Base-by-base conservation (phyloP, 2,113 vertebrate genomes). In the Melanocharis versteri region DNA sequence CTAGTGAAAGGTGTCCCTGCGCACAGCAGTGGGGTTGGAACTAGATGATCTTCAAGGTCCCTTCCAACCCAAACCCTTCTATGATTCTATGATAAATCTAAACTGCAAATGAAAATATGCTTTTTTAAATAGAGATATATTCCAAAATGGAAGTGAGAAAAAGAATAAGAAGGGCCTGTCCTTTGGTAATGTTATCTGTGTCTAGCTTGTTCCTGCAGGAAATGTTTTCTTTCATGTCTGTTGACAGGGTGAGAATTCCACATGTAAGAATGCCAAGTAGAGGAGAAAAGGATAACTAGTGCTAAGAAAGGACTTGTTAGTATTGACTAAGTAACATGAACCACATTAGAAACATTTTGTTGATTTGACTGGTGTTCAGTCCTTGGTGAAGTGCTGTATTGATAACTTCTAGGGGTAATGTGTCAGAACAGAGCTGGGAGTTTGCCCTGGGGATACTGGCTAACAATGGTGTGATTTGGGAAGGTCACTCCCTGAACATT, bases 381-480 rank as follows among this genome's bases (percentile, higher is more conserved):
- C 54, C 64, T 92, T 48, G 68, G 22, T 90, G 56, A 51, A 81
- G 51, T 60, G 76, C 47, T 94, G 87, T 79, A 75, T 40, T 77
- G 87, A 4, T 79, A 83, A 80, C 45, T 91, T 37, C 30, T 64
- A 83, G 68, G 84, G 24, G 68, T 42, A 77, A 81, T 11, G 69
- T 94, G 91, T 83, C 73, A 81, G 60, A 71, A 65, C 11, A 71
- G 65, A 39, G 21, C 79, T 39, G 31, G 28, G 77, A 79, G 50
- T 91, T 96, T 93, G 86, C 86, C 78, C 69, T 16, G 35, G 40
- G 35, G 53, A 50, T 83, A 80, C 75, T 87, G 71, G 69, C 96
- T 96, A 95, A 75, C 2, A 7, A 10, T 42, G 56, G 35, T 64
- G 35, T 88, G 60, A 89, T 76, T 42, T 83, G 62, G 61, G 90